Evolutionary conservation across 2,797 vertebrate genomes (phyloP).

Genomic region (Pseudochirops cupreus): DNA sequence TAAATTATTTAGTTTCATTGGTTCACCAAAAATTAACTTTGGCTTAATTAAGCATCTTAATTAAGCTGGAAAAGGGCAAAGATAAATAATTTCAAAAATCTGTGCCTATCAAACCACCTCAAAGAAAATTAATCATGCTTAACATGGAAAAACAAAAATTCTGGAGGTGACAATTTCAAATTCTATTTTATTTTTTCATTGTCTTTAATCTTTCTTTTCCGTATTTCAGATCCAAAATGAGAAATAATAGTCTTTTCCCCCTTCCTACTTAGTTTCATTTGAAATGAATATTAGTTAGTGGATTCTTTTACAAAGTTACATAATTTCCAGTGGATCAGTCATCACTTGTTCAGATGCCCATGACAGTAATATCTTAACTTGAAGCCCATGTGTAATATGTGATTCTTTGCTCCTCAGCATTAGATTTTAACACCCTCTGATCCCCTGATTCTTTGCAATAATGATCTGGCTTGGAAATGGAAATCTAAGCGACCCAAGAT

Average conservation of each 20-base stretch:
- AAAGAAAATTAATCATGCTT: background rate
- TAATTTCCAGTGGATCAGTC: background rate
- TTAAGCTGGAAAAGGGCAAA: constrained; percentile 69
- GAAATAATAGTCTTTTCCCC: background rate
- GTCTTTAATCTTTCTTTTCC: background rate
- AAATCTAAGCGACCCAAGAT: constrained; percentile 4
- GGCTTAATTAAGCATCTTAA: constrained; percentile 74
- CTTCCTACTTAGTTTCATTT: constrained; percentile 29
- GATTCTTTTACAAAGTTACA: background rate
- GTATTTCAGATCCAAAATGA: background rate
- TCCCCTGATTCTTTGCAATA: background rate
- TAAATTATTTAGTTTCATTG: constrained; percentile 73
- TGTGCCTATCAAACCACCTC: background rate
- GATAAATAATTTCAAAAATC: constrained; percentile 63
- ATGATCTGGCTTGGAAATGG: constrained; percentile 7
- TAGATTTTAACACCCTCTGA: background rate
- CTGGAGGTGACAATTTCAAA: background rate
- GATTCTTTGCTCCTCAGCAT: background rate
- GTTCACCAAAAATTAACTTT: constrained; percentile 73
- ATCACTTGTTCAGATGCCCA: background rate
- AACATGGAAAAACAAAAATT: background rate
- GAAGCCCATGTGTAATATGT: background rate
- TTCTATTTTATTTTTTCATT: constrained; percentile 8
- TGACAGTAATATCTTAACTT: background rate
- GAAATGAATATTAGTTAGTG: background rate